Conservation (phyloP, 2,888 invertebrate genomes). For the Galeopsomyia nigrocyanea region DNA sequence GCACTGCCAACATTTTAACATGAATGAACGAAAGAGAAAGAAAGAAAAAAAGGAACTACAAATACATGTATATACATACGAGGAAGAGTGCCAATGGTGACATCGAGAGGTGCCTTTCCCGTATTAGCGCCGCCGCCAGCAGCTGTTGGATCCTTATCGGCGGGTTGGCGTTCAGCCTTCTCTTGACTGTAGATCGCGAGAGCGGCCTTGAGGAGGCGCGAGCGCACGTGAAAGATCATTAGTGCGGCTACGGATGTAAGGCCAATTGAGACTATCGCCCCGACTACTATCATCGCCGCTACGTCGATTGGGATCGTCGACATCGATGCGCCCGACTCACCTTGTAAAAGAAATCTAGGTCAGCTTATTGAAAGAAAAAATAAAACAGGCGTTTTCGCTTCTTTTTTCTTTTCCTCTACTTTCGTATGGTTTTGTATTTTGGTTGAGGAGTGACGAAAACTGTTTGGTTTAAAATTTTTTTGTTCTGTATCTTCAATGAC, state of each 20-base stretch:
- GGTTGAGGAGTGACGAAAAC: too few species aligned
- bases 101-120: constrained; percentile 28
- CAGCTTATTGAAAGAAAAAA: neutral
- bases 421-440: too few species aligned
- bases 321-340: constrained; percentile 49
- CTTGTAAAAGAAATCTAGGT: constrained; percentile 46
- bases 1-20: too few species aligned
- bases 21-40: too few species aligned
- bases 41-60: too few species aligned
- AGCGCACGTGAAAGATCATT: constrained; percentile 62
- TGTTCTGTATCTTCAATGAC: too few species aligned
- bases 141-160: constrained; percentile 45
- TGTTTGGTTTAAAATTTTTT: too few species aligned
- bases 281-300: constrained; percentile 61
- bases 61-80: constrained; percentile 3
- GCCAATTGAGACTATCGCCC: constrained; percentile 61
- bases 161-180: constrained; percentile 52
- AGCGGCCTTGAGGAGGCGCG: constrained; percentile 62
- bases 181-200: constrained; percentile 61
- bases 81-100: constrained; percentile 40
- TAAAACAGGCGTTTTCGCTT: too few species aligned
- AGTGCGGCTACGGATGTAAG: constrained; percentile 61
- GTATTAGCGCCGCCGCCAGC: neutral
- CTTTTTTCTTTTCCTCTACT: too few species aligned
- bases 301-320: constrained; percentile 60